These are phyloP conservation scores for Listronotus bonariensis DNA, from an alignment of 1,140 invertebrate genomes.

Conservation along the genomic window DNA sequence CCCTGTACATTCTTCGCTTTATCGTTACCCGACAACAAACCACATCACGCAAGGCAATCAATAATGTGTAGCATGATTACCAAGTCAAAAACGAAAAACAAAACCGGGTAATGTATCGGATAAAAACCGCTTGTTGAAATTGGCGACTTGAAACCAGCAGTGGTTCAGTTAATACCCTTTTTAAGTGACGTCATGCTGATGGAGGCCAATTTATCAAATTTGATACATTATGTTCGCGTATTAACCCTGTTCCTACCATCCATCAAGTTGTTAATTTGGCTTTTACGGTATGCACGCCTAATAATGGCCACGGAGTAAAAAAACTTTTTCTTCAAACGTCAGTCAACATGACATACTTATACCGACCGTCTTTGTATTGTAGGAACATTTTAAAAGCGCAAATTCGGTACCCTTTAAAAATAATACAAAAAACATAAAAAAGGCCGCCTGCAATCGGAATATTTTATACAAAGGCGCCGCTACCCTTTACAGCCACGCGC, in stretches of 20 bases:
- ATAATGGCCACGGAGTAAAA: too few species aligned
- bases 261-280: conserved; percentile 19
- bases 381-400: too few species aligned
- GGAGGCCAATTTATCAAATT: conserved; percentile 21
- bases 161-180: conserved; percentile 20
- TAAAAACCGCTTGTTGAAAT: conserved; percentile 14
- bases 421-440: too few species aligned
- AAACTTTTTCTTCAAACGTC: too few species aligned
- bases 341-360: too few species aligned
- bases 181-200: conserved; percentile 17
- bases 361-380: too few species aligned
- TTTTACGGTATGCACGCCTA: not conserved
- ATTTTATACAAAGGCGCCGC: too few species aligned
- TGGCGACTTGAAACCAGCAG: conserved; percentile 9
- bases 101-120: conserved; percentile 1
- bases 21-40: too few species aligned
- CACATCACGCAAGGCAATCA: conserved; percentile 1
- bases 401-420: too few species aligned
- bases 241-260: conserved; percentile 13
- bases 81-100: conserved; percentile 1
- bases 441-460: too few species aligned
- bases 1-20: too few species aligned
- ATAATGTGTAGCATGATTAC: not conserved
- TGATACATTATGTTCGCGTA: conserved; percentile 20
- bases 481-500: too few species aligned